Evolutionary conservation across 2,113 vertebrate genomes (phyloP).

Genomic region (Mus musculus): GRCm39 chrX:16974001-16974500

Average conservation of each 20-base stretch:
- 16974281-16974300: not conserved
- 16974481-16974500: no score
- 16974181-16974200: not conserved
- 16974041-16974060: no score
- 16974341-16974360: constrained; percentile 15
- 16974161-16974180: not conserved
- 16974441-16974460: no score
- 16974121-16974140: not conserved
- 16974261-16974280: constrained; percentile 41
- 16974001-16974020: no score
- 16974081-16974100: constrained; percentile 15
- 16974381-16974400: constrained; percentile 34
- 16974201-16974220: constrained; percentile 33
- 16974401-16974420: no score
- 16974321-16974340: constrained; percentile 34
- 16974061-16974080: not conserved
- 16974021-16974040: no score
- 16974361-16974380: not conserved
- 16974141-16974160: constrained; percentile 13
- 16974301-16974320: constrained; percentile 14
- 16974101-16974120: constrained; percentile 8
- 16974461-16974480: no score
- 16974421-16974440: no score
- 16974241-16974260: constrained; percentile 19
- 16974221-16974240: constrained; percentile 40